A percentile compares a stretch with the other conserved stretches of the same genome.
phyloP scores from a whole-genome alignment of 2,797 vertebrate species.

The Carduelis carduelis region DNA sequence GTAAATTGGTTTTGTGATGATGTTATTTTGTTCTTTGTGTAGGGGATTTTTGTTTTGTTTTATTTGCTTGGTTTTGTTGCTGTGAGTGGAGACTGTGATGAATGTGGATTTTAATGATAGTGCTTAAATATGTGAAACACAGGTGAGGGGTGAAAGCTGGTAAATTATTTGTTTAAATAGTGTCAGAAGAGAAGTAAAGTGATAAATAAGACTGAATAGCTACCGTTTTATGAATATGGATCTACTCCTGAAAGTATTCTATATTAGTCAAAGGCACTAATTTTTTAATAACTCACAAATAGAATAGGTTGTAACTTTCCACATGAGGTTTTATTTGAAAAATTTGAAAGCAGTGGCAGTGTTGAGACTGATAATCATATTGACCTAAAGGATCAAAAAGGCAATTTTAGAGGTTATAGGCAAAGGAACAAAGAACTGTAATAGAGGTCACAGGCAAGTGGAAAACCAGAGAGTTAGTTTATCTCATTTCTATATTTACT shows the following conservation, averaged over 20 bases:
- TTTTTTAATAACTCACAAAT: neutral
- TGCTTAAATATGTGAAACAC: neutral
- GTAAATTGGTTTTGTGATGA: neutral
- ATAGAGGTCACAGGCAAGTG: conserved; percentile 18
- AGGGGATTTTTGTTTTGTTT: neutral
- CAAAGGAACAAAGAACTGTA: conserved; percentile 21
- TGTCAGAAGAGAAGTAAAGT: neutral
- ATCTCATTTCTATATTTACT: conserved; percentile 22
- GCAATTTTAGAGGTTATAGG: neutral
- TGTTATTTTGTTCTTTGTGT: neutral
- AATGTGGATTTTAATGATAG: neutral
- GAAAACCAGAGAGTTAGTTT: conserved; percentile 10
- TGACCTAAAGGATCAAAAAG: neutral
- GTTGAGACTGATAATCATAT: neutral
- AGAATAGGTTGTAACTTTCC: neutral
- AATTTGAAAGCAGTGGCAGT: neutral
- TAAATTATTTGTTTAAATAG: neutral
- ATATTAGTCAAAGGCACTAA: neutral
- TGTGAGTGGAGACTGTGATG: neutral
- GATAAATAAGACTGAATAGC: neutral
- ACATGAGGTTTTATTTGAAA: neutral
- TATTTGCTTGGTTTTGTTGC: neutral
- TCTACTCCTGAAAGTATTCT: neutral
- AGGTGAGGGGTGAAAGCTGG: neutral
- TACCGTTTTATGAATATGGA: neutral